Evolutionary conservation across 2,888 invertebrate genomes (phyloP).

Genomic region (Hirudinaria manillensis): DNA sequence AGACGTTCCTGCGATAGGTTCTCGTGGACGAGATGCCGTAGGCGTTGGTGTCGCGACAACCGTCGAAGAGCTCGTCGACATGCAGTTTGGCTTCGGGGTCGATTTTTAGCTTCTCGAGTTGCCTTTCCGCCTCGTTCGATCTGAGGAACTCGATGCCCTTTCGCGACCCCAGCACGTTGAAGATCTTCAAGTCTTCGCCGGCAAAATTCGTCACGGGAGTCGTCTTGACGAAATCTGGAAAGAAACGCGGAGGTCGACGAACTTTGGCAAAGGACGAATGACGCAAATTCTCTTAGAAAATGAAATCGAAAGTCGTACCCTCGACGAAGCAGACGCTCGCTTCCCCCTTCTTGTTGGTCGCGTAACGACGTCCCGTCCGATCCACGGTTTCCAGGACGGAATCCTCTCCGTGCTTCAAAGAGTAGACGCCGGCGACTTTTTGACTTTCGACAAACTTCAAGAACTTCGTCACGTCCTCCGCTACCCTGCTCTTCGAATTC

Average conservation of each 20-base stretch:
- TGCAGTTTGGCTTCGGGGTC: neutral
- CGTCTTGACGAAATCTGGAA: conserved; percentile 8
- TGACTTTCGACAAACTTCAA: neutral
- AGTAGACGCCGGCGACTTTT: conserved; percentile 40
- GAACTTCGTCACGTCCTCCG: neutral
- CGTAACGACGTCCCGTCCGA: conserved; percentile 49
- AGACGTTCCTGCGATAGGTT: neutral
- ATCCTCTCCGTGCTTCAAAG: conserved; percentile 49
- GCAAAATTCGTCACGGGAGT: conserved; percentile 1
- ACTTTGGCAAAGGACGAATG: neutral
- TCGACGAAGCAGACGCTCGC: conserved; percentile 42
- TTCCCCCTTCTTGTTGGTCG: conserved; percentile 50
- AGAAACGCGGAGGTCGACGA: no score
- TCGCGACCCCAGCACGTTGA: neutral
- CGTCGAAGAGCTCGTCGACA: conserved; percentile 6
- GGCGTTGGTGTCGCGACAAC: neutral
- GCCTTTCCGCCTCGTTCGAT: neutral
- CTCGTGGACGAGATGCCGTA: neutral
- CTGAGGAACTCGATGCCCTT: neutral
- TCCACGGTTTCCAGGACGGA: conserved; percentile 49
- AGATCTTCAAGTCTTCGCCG: conserved; percentile 8
- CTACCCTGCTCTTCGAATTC: conserved; percentile 22
- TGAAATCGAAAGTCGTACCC: no score
- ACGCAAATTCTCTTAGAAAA: neutral
- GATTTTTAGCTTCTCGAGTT: neutral